These are phyloP conservation scores for Adela reaumurella DNA, from an alignment of 2,888 invertebrate genomes.

Conservation along the genomic window DNA sequence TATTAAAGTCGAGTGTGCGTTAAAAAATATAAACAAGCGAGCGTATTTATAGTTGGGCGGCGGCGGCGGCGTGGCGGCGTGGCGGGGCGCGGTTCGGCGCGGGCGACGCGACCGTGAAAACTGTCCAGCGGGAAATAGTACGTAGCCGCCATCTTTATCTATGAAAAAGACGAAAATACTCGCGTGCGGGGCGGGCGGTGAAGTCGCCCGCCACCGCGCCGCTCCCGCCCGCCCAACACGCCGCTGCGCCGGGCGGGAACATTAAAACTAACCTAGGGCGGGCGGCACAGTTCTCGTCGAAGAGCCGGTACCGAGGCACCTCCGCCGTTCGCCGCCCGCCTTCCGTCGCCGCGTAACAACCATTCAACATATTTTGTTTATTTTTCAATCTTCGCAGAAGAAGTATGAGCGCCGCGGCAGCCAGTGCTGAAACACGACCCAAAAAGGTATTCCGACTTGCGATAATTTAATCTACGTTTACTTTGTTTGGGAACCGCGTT, in stretches of 20 bases:
- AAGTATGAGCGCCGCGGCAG: not conserved
- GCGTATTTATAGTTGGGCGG: not conserved
- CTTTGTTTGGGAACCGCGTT: no score
- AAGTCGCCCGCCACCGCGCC: not conserved
- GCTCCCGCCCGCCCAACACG: not conserved
- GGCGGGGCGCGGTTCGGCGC: no score
- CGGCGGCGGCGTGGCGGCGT: conserved; percentile 7
- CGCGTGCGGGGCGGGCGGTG: not conserved
- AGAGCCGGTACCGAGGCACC: no score
- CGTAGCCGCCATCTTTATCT: not conserved
- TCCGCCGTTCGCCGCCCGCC: no score
- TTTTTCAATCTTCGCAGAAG: not conserved
- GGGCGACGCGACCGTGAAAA: conserved; percentile 8
- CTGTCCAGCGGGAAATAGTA: conserved; percentile 1
- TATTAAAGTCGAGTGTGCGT: not conserved
- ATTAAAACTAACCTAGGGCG: no score
- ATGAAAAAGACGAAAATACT: not conserved
- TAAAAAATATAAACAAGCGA: not conserved
- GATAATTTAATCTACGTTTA: no score
- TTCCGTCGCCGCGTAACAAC: no score
- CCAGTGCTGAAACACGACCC: not conserved
- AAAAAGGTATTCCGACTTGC: not conserved
- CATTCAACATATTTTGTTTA: not conserved
- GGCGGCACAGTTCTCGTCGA: no score
- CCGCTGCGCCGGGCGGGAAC: not conserved